These are phyloP conservation scores for Synodontis membranacea DNA, from an alignment of 2,113 vertebrate genomes.

Conservation along the genomic window DNA sequence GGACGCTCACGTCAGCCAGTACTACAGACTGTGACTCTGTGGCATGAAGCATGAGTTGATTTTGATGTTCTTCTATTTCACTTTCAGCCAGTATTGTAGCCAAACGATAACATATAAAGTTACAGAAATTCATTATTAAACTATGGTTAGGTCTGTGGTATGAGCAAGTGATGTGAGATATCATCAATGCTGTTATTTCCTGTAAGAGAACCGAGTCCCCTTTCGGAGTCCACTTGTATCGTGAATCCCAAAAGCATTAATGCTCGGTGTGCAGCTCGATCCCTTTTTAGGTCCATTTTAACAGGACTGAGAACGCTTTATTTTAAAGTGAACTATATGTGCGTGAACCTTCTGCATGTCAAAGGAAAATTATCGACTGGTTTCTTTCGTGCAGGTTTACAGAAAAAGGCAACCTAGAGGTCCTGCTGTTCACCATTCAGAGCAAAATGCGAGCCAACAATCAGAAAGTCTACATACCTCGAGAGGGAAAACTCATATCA, in stretches of 20 bases:
- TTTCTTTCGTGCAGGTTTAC: constrained; percentile 81
- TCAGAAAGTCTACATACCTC: constrained; percentile 96
- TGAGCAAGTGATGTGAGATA: background rate
- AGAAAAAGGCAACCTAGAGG: constrained; percentile 96
- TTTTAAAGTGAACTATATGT: background rate
- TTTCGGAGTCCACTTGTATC: background rate
- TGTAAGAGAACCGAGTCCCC: background rate
- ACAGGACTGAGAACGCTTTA: background rate
- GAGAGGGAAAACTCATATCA: constrained; percentile 98
- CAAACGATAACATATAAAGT: background rate
- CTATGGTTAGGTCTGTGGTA: background rate
- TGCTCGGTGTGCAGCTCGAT: background rate
- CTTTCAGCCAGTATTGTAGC: background rate
- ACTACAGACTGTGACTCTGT: background rate
- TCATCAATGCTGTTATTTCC: background rate
- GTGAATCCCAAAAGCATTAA: background rate
- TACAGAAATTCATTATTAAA: background rate
- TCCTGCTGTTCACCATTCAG: constrained; percentile 96
- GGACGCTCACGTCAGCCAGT: background rate
- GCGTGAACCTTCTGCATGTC: too few relatives aligned
- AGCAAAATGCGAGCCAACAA: constrained; percentile 99
- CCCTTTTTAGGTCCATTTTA: background rate
- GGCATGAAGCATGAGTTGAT: background rate
- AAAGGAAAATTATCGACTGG: background rate
- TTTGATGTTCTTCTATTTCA: background rate